Percentiles rank a stretch among this genome's conserved stretches.
phyloP scores from a whole-genome alignment of 1,140 invertebrate species.

The Solenopsis fugax region DNA sequence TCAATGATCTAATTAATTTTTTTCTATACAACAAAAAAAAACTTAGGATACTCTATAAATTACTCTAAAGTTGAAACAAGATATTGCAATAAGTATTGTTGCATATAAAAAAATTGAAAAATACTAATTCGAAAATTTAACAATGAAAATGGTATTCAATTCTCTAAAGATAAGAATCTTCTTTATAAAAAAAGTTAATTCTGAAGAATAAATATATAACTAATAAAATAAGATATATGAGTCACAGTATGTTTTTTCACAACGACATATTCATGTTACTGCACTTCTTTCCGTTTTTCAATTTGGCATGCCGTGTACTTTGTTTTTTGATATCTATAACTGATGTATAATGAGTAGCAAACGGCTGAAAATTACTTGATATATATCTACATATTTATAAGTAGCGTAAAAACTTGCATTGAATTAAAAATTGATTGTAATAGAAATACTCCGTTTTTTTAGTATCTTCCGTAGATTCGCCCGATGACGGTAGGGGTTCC shows the following conservation, averaged over 20 bases:
- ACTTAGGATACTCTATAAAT: not conserved
- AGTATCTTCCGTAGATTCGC: slow-evolving; percentile 91
- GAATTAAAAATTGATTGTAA: slow-evolving; percentile 80
- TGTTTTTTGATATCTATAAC: slow-evolving; percentile 57
- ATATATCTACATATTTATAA: slow-evolving; percentile 58
- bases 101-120: not conserved
- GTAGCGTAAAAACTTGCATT: slow-evolving; percentile 41
- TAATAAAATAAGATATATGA: slow-evolving; percentile 4
- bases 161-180: not conserved
- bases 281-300: slow-evolving; percentile 53
- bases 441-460: slow-evolving; percentile 83
- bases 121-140: not conserved
- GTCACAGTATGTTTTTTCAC: slow-evolving; percentile 8
- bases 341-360: slow-evolving; percentile 61
- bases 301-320: slow-evolving; percentile 67
- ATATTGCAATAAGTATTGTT: slow-evolving; percentile 12
- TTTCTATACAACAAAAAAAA: not conserved
- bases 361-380: slow-evolving; percentile 14
- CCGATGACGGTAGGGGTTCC: slow-evolving; percentile 92
- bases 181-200: not conserved
- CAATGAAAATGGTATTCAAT: not conserved
- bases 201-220: not conserved
- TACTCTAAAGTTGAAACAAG: not conserved
- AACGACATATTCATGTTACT: slow-evolving; percentile 18
- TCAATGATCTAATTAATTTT: not conserved